A percentile compares a stretch with the other conserved stretches of the same genome.
phyloP scores from a whole-genome alignment of 1,140 invertebrate genomes.

The Lethocerus indicus region DNA sequence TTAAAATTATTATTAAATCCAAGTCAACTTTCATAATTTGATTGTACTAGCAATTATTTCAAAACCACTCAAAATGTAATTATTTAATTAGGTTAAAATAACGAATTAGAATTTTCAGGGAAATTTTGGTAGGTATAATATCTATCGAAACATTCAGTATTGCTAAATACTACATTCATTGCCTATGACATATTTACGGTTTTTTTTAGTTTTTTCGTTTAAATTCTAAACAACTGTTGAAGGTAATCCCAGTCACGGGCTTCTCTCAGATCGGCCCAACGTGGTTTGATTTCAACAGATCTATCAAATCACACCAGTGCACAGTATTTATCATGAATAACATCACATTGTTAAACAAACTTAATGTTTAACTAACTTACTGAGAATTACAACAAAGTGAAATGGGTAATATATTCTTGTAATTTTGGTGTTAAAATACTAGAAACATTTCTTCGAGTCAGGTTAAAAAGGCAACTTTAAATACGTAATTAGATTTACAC shows the following conservation, averaged over 20 bases:
- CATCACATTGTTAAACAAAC: background rate
- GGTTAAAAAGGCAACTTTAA: too few relatives aligned
- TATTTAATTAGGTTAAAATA: background rate
- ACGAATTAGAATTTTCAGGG: background rate
- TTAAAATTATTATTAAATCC: background rate
- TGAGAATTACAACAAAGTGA: background rate
- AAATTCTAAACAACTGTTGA: background rate
- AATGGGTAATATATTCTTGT: background rate
- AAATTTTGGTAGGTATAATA: background rate
- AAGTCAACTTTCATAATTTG: background rate
- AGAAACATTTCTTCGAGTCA: too few relatives aligned
- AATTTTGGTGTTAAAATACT: background rate
- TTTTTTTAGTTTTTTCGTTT: background rate
- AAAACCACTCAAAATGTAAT: background rate
- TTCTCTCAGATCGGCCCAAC: constrained; percentile 5
- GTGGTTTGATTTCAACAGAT: too few relatives aligned
- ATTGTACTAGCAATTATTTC: constrained; percentile 9
- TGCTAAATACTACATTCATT: background rate
- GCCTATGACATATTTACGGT: background rate
- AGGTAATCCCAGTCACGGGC: background rate
- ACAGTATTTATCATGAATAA: constrained; percentile 2
- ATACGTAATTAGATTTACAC: too few relatives aligned
- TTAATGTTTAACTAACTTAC: background rate
- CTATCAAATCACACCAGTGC: constrained; percentile 10
- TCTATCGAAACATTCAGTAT: background rate